Conservation (phyloP, 2,888 invertebrate genomes). For the Chymomyza caudatula region DNA sequence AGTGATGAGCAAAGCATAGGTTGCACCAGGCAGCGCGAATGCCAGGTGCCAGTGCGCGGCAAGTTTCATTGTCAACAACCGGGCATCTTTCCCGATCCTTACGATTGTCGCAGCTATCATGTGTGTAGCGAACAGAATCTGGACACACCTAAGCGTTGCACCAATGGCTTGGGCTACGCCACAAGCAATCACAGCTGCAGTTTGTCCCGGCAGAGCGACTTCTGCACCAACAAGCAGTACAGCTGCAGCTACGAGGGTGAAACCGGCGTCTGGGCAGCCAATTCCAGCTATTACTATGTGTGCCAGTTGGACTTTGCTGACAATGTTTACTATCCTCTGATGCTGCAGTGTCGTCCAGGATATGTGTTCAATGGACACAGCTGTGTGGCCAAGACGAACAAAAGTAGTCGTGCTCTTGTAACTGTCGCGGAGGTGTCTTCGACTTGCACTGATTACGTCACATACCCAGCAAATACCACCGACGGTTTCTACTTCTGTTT, state of each 20-base stretch:
- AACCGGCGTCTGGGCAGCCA: constrained; percentile 59
- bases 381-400: constrained; percentile 30
- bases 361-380: constrained; percentile 48
- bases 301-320: constrained; percentile 46
- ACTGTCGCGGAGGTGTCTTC: neutral
- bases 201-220: constrained; percentile 38
- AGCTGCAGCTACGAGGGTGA: constrained; percentile 58
- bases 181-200: constrained; percentile 53
- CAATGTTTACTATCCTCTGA: constrained; percentile 56
- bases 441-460: neutral
- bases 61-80: constrained; percentile 64
- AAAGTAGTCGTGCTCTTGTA: neutral
- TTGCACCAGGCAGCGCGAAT: constrained; percentile 56
- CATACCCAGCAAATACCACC: constrained; percentile 3
- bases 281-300: constrained; percentile 66
- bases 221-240: constrained; percentile 61
- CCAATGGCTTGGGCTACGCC: constrained; percentile 62
- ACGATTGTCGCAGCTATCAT: constrained; percentile 74
- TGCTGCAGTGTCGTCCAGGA: constrained; percentile 63
- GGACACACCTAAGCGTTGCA: constrained; percentile 53
- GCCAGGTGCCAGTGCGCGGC: constrained; percentile 54
- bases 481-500: constrained; percentile 10
- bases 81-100: constrained; percentile 73
- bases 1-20: constrained; percentile 54
- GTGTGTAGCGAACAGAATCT: constrained; percentile 57